A percentile compares a stretch with the other conserved stretches of the same genome.
These are phyloP conservation scores for Channallabes apus DNA, from an alignment of 2,797 vertebrate genomes.

Conservation along the genomic window DNA sequence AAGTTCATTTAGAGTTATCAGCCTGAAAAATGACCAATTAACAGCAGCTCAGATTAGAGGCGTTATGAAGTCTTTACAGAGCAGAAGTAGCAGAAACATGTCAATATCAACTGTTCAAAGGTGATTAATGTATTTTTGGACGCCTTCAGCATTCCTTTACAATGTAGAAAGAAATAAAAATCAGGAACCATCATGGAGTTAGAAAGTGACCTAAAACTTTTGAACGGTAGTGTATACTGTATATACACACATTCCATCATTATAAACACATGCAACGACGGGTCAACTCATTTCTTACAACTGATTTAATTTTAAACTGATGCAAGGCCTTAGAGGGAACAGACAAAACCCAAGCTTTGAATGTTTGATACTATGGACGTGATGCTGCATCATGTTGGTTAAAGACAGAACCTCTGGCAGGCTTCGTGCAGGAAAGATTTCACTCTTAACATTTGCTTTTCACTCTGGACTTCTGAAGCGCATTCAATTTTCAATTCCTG, in stretches of 20 bases:
- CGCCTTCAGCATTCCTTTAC: too few relatives aligned
- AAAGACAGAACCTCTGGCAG: conserved; percentile 6
- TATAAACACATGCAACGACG: not conserved
- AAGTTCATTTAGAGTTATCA: too few relatives aligned
- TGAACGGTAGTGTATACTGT: too few relatives aligned
- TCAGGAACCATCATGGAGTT: too few relatives aligned
- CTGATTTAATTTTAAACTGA: not conserved
- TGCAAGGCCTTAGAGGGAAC: not conserved
- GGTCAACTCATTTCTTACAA: not conserved
- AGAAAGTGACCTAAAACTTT: too few relatives aligned
- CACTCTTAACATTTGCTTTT: conserved; percentile 15
- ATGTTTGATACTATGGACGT: not conserved
- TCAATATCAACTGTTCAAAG: too few relatives aligned
- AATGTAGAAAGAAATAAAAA: too few relatives aligned
- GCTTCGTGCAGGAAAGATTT: not conserved
- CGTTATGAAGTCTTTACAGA: too few relatives aligned
- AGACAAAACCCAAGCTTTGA: not conserved
- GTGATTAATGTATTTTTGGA: too few relatives aligned
- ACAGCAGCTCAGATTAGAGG: too few relatives aligned
- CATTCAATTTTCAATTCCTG: conserved; percentile 43
- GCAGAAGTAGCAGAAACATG: too few relatives aligned
- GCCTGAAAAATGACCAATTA: too few relatives aligned
- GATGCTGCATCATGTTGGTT: not conserved
- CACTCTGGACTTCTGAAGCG: conserved; percentile 35
- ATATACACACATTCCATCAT: not conserved